These are phyloP conservation scores for Amniataba percoides DNA, from an alignment of 2,797 vertebrate genomes.

Conservation along the genomic window DNA sequence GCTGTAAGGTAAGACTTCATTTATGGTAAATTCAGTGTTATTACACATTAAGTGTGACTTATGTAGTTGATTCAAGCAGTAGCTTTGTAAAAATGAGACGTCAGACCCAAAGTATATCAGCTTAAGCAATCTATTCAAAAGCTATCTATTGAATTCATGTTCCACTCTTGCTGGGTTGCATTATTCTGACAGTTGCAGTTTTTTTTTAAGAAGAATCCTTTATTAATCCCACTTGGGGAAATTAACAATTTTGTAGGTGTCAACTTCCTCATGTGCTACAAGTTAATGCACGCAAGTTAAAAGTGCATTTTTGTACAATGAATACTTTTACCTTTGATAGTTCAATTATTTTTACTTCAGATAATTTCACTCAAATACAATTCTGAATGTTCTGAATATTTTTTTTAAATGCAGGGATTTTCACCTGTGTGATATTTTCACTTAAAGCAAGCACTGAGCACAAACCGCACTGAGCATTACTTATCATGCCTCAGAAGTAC, in stretches of 20 bases:
- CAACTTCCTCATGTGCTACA: too few relatives aligned
- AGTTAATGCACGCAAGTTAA: background rate
- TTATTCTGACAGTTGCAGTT: background rate
- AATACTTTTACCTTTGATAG: background rate
- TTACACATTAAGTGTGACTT: background rate
- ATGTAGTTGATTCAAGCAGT: background rate
- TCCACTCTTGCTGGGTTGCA: background rate
- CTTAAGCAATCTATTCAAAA: too few relatives aligned
- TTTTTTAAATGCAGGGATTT: background rate
- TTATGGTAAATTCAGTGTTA: background rate
- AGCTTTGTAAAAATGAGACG: background rate
- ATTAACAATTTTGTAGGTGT: too few relatives aligned
- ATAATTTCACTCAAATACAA: background rate
- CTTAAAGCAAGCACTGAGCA: too few relatives aligned
- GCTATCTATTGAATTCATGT: background rate
- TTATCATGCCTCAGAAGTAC: background rate
- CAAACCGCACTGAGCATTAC: background rate
- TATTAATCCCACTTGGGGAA: too few relatives aligned
- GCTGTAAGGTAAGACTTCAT: conserved; percentile 51
- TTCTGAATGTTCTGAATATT: background rate
- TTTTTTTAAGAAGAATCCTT: background rate
- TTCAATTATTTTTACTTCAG: background rate
- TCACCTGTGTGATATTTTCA: background rate
- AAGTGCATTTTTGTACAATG: background rate
- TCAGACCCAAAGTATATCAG: background rate